Conservation (phyloP, 2,113 vertebrate genomes). For the Phoxinus phoxinus region DNA sequence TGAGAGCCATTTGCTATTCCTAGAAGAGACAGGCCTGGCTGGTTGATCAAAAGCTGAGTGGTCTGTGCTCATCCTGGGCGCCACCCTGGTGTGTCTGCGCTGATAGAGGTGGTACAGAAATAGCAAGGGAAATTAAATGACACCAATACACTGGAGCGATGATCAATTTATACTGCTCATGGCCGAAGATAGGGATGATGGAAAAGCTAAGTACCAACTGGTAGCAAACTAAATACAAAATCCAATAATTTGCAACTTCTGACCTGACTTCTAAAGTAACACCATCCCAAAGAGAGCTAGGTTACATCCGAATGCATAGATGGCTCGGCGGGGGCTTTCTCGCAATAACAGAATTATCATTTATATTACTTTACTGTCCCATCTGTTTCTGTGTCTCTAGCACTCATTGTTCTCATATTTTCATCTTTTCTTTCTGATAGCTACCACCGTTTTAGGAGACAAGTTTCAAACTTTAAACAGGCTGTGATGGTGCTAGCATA, state of each 20-base stretch:
- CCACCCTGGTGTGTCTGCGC: constrained; percentile 35
- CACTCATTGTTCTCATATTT: not conserved
- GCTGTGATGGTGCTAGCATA: not conserved
- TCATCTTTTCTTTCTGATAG: not conserved
- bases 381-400: not conserved
- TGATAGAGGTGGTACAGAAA: constrained; percentile 50
- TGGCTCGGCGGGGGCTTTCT: not conserved
- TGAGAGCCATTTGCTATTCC: constrained; percentile 34
- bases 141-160: constrained; percentile 43
- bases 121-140: constrained; percentile 52
- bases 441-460: not conserved
- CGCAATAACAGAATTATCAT: constrained; percentile 39
- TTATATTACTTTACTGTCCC: constrained; percentile 45
- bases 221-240: constrained; percentile 14
- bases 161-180: constrained; percentile 35
- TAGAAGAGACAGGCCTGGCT: constrained; percentile 18
- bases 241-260: constrained; percentile 1
- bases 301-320: constrained; percentile 19
- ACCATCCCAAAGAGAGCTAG: not conserved
- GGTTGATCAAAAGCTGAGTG: constrained; percentile 29
- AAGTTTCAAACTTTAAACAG: constrained; percentile 6
- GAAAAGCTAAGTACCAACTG: not conserved
- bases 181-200: not conserved
- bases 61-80: constrained; percentile 42
- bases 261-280: not conserved